Evolutionary conservation across 2,113 vertebrate species (phyloP).

Genomic region (Procavia capensis): DNA sequence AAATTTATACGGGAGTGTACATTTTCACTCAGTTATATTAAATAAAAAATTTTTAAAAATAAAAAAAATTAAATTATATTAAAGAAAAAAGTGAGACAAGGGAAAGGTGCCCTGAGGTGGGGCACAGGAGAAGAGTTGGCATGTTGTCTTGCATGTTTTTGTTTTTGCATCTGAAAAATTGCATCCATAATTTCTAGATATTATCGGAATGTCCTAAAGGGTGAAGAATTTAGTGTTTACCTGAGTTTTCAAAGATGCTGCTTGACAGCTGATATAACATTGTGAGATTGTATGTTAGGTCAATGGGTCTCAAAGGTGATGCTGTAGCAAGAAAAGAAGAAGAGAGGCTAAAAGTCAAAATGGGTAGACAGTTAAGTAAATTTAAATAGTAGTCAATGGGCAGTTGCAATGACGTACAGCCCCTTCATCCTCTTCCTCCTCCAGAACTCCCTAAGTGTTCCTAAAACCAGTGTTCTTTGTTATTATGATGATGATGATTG

Average conservation of each 20-base stretch:
- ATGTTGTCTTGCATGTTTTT: neutral
- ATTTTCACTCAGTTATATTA: no score
- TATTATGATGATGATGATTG: no score
- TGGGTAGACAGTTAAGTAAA: accelerated
- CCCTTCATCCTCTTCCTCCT: neutral
- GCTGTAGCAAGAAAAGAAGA: neutral
- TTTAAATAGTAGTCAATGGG: neutral
- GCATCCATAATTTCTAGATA: neutral
- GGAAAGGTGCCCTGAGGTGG: accelerated
- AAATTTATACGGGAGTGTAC: no score
- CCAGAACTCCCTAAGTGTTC: neutral
- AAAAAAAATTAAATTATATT: no score
- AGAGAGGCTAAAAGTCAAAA: neutral
- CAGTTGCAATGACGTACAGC: accelerated
- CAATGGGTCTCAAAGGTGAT: neutral
- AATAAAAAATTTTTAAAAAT: no score
- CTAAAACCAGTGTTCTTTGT: no score
- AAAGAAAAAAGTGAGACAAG: neutral
- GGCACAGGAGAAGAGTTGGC: accelerated
- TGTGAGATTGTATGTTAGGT: neutral
- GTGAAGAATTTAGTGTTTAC: neutral
- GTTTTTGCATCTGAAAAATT: neutral
- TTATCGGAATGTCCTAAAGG: neutral
- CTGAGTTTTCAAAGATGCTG: neutral
- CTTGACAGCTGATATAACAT: neutral